Conservation (phyloP, 2,797 vertebrate genomes). For the Anas capensis region DNA sequence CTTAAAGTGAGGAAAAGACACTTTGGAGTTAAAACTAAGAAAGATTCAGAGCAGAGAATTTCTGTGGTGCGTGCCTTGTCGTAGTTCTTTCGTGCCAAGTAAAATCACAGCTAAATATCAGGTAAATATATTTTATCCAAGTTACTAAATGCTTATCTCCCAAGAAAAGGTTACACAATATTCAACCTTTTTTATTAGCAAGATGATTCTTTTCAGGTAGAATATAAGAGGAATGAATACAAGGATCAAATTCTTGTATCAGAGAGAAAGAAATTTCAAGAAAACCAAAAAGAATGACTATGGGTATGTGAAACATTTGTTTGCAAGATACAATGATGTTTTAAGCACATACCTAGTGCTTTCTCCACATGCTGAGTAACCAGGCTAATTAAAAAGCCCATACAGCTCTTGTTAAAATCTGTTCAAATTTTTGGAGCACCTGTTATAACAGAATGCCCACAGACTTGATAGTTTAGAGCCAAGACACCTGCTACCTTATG, state of each 20-base stretch:
- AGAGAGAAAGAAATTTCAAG: constrained; percentile 65
- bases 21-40: neutral
- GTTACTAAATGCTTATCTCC: constrained; percentile 4
- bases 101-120: constrained; percentile 42
- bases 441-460: constrained; percentile 88
- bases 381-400: constrained; percentile 87
- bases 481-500: constrained; percentile 88
- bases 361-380: constrained; percentile 85
- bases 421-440: constrained; percentile 87
- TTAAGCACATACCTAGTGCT: constrained; percentile 83
- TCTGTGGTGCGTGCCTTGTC: neutral
- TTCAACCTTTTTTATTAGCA: neutral
- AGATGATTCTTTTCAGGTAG: constrained; percentile 17
- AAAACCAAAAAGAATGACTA: constrained; percentile 59
- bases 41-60: neutral
- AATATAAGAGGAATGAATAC: constrained; percentile 52
- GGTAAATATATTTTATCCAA: constrained; percentile 5
- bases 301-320: constrained; percentile 77
- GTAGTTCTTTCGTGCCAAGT: neutral
- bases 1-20: neutral
- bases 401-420: constrained; percentile 87
- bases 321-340: constrained; percentile 82
- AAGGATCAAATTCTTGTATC: constrained; percentile 50
- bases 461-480: constrained; percentile 85
- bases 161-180: neutral